phyloP scores from a whole-genome alignment of 2,113 vertebrate species.

The Tricholaema leucomelas region DNA sequence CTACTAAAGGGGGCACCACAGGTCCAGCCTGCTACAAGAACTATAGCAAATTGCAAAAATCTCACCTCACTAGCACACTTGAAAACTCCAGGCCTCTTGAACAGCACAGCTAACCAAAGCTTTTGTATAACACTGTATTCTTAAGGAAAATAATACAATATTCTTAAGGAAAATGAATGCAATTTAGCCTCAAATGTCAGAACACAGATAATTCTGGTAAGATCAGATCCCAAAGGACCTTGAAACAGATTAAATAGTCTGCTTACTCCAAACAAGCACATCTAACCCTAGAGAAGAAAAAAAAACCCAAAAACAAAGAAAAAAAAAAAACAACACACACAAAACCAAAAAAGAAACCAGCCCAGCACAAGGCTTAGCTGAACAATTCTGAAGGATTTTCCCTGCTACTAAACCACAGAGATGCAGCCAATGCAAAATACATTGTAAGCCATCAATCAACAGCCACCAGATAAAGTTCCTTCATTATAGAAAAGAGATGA shows the following conservation, averaged over 20 bases:
- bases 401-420: not conserved
- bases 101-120: not conserved
- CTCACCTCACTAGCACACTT: not conserved
- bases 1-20: fast-evolving
- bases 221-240: not conserved
- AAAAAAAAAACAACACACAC: too few species aligned
- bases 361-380: not conserved
- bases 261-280: not conserved
- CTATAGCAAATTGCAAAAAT: not conserved
- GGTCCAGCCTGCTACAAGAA: not conserved
- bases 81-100: not conserved
- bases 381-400: not conserved
- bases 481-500: not conserved
- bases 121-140: not conserved
- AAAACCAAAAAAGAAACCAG: too few species aligned
- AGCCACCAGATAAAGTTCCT: not conserved
- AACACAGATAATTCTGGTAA: not conserved
- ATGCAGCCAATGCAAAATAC: not conserved
- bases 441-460: not conserved
- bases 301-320: too few species aligned
- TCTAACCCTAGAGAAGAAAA: not conserved
- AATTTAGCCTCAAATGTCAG: not conserved
- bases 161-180: not conserved
- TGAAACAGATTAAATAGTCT: not conserved
- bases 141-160: not conserved